Conservation (phyloP, 1,140 invertebrate species). For the Sycophaga agraensis region DNA sequence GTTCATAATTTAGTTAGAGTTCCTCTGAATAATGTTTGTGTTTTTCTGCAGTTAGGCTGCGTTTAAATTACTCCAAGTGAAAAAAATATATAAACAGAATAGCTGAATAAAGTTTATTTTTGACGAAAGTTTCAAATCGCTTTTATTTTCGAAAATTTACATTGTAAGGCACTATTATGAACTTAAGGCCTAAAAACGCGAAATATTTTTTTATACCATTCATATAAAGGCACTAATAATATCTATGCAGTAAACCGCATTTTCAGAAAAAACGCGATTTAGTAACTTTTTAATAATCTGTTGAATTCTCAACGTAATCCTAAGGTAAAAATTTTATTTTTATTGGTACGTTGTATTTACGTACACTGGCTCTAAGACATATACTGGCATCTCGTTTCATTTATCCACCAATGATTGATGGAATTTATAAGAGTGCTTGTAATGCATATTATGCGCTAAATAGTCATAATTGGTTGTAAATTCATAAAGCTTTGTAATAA, state of each 20-base stretch:
- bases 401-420: no score
- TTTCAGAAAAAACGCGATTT: background rate
- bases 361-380: slow-evolving; percentile 46
- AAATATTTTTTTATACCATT: slow-evolving; percentile 16
- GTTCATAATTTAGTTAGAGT: slow-evolving; percentile 16
- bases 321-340: slow-evolving; percentile 9
- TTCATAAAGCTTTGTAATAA: no score
- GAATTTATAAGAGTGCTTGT: background rate
- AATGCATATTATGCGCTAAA: no score
- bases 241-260: slow-evolving; percentile 10
- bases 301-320: background rate
- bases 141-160: background rate
- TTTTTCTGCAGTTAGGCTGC: background rate
- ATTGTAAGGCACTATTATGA: slow-evolving; percentile 27
- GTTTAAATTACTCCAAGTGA: no score
- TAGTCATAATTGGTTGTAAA: no score
- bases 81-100: no score
- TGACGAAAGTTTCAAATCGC: slow-evolving; percentile 8
- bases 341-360: slow-evolving; percentile 28
- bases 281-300: background rate
- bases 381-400: slow-evolving; percentile 50
- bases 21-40: slow-evolving; percentile 8
- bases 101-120: background rate
- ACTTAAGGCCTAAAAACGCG: slow-evolving; percentile 22
- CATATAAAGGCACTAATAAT: slow-evolving; percentile 16